A percentile compares a stretch with the other conserved stretches of the same genome.
Conservation (phyloP, 2,113 vertebrate genomes). For the Patagioenas fasciata region DNA sequence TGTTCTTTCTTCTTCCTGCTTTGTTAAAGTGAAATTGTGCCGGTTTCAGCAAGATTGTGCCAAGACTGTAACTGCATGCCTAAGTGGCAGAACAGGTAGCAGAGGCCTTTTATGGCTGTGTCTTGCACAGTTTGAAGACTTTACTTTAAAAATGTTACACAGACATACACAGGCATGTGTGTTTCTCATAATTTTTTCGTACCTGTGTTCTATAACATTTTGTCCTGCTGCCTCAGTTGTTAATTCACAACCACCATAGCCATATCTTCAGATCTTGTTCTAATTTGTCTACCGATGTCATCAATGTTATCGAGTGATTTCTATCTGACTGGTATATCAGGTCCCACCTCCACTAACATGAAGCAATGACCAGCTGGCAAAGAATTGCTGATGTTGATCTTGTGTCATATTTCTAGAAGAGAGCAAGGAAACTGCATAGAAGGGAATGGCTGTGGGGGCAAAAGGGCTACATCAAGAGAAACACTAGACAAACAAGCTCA, state of each 20-base stretch:
- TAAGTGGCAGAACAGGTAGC: background rate
- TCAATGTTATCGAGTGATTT: background rate
- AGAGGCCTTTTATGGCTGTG: background rate
- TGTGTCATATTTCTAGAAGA: background rate
- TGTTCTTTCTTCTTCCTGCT: background rate
- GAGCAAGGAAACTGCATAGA: background rate
- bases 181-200: background rate
- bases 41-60: background rate
- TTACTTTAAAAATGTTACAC: background rate
- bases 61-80: background rate
- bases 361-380: background rate
- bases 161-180: no score
- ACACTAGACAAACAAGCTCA: background rate
- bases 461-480: background rate
- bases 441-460: background rate
- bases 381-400: background rate
- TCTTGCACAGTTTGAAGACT: background rate
- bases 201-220: background rate
- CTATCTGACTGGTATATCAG: background rate
- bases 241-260: background rate
- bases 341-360: background rate
- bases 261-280: background rate
- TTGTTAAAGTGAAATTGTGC: background rate
- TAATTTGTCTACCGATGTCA: background rate
- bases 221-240: background rate